Percentiles rank a stretch among this genome's conserved stretches.
Evolutionary conservation across 2,888 invertebrate genomes (phyloP).

Genomic region (Xestia sexstrigata): DNA sequence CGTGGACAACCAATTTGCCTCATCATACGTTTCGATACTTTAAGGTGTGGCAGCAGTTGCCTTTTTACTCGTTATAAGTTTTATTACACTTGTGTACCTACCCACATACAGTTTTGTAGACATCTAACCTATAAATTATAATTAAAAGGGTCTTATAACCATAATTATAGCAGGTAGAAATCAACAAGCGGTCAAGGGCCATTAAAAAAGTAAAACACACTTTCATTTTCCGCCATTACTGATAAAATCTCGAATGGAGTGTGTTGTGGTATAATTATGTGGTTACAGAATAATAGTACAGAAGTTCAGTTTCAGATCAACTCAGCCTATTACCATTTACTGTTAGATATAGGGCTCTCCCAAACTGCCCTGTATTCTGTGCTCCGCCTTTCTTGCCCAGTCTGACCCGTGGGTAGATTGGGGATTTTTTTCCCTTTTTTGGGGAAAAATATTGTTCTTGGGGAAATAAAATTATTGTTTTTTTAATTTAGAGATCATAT

Average conservation of each 20-base stretch:
- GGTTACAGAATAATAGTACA: background rate
- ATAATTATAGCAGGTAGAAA: conserved; percentile 25
- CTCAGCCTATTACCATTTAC: background rate
- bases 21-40: no score
- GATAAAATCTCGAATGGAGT: conserved; percentile 29
- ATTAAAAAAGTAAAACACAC: conserved; percentile 2
- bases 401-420: background rate
- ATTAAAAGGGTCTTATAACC: background rate
- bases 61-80: background rate
- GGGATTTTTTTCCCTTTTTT: no score
- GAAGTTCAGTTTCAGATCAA: background rate
- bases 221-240: conserved; percentile 11
- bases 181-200: conserved; percentile 4
- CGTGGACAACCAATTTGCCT: no score
- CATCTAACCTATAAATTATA: conserved; percentile 2
- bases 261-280: background rate
- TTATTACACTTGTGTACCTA: background rate
- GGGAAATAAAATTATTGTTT: no score
- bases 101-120: background rate
- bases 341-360: background rate
- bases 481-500: no score
- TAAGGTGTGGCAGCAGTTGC: no score
- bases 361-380: background rate
- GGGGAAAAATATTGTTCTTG: no score
- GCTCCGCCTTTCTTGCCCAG: background rate